Conservation (phyloP, 2,888 invertebrate genomes). For the Drosophila anceps region DNA sequence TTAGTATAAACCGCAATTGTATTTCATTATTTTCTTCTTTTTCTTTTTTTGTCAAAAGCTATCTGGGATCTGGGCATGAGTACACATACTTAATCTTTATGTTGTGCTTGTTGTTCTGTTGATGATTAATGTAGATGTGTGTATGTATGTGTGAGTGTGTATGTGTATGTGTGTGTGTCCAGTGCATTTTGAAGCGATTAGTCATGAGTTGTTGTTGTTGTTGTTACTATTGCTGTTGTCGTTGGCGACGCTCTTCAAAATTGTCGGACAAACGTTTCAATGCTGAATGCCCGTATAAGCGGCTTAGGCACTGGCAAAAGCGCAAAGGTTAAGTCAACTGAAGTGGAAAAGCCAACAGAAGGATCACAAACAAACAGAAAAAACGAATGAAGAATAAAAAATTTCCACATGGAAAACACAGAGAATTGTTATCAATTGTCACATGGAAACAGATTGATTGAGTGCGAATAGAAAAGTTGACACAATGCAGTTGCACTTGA, state of each 20-base stretch:
- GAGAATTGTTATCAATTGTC: conserved; percentile 49
- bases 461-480: conserved; percentile 22
- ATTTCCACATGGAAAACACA: conserved; percentile 11
- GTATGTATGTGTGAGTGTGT: conserved; percentile 15
- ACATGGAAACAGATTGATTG: conserved; percentile 38
- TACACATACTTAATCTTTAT: conserved; percentile 44
- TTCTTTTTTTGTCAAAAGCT: conserved; percentile 30
- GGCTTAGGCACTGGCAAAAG: conserved; percentile 50
- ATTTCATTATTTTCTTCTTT: conserved; percentile 14
- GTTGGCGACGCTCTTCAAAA: conserved; percentile 43
- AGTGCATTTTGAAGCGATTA: conserved; percentile 64
- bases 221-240: conserved; percentile 1
- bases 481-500: conserved; percentile 23
- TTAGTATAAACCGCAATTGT: conserved; percentile 55
- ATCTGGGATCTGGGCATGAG: conserved; percentile 42
- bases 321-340: conserved; percentile 54
- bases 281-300: conserved; percentile 49
- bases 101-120: conserved; percentile 40
- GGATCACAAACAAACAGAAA: conserved; percentile 19
- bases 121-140: conserved; percentile 51
- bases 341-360: conserved; percentile 42
- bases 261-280: conserved; percentile 39
- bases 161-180: conserved; percentile 26
- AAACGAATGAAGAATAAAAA: not conserved
- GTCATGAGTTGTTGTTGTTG: conserved; percentile 46